A percentile compares a stretch with the other conserved stretches of the same genome.
Evolutionary conservation across 2,888 invertebrate species (phyloP).

Genomic region (Drosophila anomalipes): DNA sequence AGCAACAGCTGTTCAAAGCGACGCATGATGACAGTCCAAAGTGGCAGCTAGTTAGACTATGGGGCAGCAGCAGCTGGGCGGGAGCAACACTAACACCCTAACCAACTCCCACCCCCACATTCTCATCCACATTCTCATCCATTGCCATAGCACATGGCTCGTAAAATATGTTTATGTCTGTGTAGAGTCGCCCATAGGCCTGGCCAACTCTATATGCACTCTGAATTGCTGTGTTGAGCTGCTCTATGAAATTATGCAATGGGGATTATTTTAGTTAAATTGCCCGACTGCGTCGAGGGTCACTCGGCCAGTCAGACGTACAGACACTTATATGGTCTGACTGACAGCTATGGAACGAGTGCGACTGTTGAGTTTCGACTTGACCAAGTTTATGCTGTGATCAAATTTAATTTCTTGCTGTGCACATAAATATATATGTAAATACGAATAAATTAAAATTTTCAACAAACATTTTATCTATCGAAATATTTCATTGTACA

Average conservation of each 20-base stretch:
- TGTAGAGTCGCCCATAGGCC: constrained; percentile 45
- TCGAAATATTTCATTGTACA: no score
- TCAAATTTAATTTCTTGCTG: constrained; percentile 16
- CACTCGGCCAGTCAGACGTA: constrained; percentile 29
- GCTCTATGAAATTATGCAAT: constrained; percentile 63
- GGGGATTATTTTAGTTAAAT: constrained; percentile 69
- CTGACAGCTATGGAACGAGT: constrained; percentile 8
- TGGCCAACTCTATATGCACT: constrained; percentile 25
- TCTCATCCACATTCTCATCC: not conserved
- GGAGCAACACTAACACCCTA: constrained; percentile 3
- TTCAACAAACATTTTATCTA: not conserved
- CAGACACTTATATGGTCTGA: constrained; percentile 6
- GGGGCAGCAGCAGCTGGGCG: constrained; percentile 44
- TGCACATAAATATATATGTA: not conserved
- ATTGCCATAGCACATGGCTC: constrained; percentile 35
- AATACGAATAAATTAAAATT: not conserved
- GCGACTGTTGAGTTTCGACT: constrained; percentile 6
- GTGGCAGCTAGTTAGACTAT: constrained; percentile 54
- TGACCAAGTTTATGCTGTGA: constrained; percentile 1
- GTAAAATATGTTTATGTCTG: constrained; percentile 63
- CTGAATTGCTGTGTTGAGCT: constrained; percentile 58
- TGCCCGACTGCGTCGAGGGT: constrained; percentile 54
- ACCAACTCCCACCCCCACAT: not conserved
- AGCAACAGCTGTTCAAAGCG: constrained; percentile 56
- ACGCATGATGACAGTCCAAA: constrained; percentile 62